These are phyloP conservation scores for Prunella fulvescens DNA, from an alignment of 2,113 vertebrate genomes.

Conservation along the genomic window DNA sequence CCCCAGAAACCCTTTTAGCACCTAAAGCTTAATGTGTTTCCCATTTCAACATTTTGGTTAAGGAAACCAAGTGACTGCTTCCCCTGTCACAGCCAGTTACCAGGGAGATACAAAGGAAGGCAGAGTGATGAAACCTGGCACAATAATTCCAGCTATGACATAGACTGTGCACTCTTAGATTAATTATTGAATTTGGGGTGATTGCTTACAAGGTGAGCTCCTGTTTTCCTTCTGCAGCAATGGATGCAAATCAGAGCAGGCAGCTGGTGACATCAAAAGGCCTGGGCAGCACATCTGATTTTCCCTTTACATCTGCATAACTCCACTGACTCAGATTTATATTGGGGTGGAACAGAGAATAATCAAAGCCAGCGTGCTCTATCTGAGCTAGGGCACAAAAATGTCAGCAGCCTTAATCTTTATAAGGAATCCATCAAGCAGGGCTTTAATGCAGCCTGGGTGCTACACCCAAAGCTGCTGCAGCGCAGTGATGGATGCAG, in stretches of 20 bases:
- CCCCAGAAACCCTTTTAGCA: background rate
- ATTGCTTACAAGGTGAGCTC: constrained; percentile 13
- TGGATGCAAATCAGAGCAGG: constrained; percentile 1
- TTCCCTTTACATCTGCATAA: background rate
- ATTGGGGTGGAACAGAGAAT: background rate
- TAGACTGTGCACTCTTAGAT: background rate
- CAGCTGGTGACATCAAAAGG: constrained; percentile 42
- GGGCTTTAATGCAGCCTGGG: background rate
- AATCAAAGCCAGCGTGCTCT: background rate
- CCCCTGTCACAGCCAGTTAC: background rate
- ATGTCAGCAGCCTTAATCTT: constrained; percentile 11
- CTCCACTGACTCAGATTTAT: background rate
- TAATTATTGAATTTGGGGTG: constrained; percentile 40
- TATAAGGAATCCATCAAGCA: background rate
- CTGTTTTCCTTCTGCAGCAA: constrained; percentile 36
- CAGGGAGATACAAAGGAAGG: background rate
- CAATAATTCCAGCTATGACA: constrained; percentile 7
- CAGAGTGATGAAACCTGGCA: constrained; percentile 31
- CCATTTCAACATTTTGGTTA: background rate
- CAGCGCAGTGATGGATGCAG: background rate
- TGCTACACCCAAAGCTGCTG: background rate
- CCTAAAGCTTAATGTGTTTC: background rate
- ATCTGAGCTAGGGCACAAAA: background rate
- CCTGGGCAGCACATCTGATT: background rate
- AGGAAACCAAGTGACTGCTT: background rate